phyloP scores from a whole-genome alignment of 1,140 invertebrate genomes.

The Nymphalis io region DNA sequence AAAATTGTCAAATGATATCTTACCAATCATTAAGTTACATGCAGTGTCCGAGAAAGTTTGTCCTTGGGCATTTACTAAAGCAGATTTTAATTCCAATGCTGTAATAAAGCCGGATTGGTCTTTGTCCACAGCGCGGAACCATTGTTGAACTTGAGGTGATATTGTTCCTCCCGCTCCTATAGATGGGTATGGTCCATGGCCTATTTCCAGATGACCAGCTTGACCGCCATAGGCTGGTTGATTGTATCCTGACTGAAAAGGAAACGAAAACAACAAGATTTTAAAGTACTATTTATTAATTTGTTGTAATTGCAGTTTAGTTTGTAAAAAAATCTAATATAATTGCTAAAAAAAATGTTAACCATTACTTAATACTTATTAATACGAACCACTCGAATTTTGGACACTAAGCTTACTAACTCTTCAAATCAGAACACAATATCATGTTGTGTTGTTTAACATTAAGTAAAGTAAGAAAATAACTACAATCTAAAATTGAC shows the following conservation, averaged over 20 bases:
- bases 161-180: constrained; percentile 66
- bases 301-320: too few species aligned
- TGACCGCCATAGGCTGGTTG: constrained; percentile 43
- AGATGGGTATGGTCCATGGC: constrained; percentile 72
- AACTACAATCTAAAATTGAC: too few species aligned
- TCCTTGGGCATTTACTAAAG: constrained; percentile 93
- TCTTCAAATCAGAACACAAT: too few species aligned
- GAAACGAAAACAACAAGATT: background rate
- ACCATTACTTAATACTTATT: too few species aligned
- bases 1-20: constrained; percentile 52
- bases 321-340: too few species aligned
- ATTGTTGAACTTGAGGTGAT: constrained; percentile 87
- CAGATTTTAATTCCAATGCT: constrained; percentile 88
- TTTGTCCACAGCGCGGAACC: constrained; percentile 91
- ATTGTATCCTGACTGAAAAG: constrained; percentile 51
- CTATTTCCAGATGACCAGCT: constrained; percentile 59
- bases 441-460: too few species aligned
- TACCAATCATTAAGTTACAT: constrained; percentile 94
- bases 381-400: too few species aligned
- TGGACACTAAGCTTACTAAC: too few species aligned
- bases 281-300: too few species aligned
- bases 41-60: constrained; percentile 91
- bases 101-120: constrained; percentile 92
- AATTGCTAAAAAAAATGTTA: too few species aligned
- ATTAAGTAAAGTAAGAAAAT: too few species aligned